A percentile compares a stretch with the other conserved stretches of the same genome.
Conservation (phyloP, 2,797 vertebrate genomes). For the Lithobates pipiens region DNA sequence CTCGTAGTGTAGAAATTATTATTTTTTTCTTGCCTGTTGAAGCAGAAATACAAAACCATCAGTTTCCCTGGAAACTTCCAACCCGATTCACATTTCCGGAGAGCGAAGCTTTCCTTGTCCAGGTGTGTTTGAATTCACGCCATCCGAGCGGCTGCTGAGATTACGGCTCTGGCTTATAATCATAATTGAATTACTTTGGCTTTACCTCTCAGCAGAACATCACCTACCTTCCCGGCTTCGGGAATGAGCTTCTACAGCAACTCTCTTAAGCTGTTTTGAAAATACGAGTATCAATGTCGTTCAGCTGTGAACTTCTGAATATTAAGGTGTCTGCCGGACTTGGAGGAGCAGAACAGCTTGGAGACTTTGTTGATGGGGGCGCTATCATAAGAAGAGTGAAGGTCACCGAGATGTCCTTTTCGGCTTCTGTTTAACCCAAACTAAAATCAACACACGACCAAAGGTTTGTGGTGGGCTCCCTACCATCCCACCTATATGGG, state of each 20-base stretch:
- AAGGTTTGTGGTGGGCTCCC: no score
- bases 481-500: no score
- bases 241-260: not conserved
- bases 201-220: conserved; percentile 3
- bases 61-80: not conserved
- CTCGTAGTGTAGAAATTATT: no score
- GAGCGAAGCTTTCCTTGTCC: not conserved
- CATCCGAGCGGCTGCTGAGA: not conserved
- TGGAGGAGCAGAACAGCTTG: no score
- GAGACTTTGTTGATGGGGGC: no score
- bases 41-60: not conserved
- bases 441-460: no score
- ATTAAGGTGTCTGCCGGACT: no score
- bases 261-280: not conserved
- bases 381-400: no score
- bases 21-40: not conserved
- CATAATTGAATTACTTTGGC: conserved; percentile 21
- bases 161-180: conserved; percentile 9
- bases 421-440: no score
- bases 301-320: not conserved
- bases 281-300: not conserved
- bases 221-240: not conserved
- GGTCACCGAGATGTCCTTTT: no score
- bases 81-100: not conserved
- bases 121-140: conserved; percentile 8